These are phyloP conservation scores for Prochilodus magdalenae DNA, from an alignment of 2,113 vertebrate species.

Conservation along the genomic window DNA sequence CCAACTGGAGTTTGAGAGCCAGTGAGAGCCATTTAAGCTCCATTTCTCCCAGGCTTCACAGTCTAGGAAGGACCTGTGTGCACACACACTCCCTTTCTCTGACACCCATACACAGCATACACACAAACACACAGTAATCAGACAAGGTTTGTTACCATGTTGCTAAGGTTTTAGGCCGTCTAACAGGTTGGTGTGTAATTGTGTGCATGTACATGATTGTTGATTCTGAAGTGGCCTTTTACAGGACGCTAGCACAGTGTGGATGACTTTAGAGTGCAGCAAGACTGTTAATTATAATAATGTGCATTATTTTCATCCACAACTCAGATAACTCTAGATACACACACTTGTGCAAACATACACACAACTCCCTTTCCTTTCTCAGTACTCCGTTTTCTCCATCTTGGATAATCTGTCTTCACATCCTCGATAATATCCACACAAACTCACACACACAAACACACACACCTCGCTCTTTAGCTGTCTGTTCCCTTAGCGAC, in stretches of 20 bases:
- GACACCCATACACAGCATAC: slow-evolving; percentile 29
- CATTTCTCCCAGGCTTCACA: slow-evolving; percentile 58
- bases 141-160: slow-evolving; percentile 40
- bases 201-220: slow-evolving; percentile 27
- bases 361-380: slow-evolving; percentile 11
- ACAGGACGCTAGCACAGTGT: slow-evolving; percentile 38
- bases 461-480: slow-evolving; percentile 38
- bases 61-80: slow-evolving; percentile 24
- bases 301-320: background rate
- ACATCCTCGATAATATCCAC: slow-evolving; percentile 3
- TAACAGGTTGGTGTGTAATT: slow-evolving; percentile 25
- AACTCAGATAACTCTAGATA: background rate
- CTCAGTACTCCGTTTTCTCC: slow-evolving; percentile 15
- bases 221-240: slow-evolving; percentile 46
- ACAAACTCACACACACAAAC: slow-evolving; percentile 35
- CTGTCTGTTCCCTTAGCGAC: slow-evolving; percentile 51
- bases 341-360: slow-evolving; percentile 7
- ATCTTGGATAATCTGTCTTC: slow-evolving; percentile 35
- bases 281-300: slow-evolving; percentile 36
- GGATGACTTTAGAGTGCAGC: slow-evolving; percentile 29
- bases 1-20: slow-evolving; percentile 64
- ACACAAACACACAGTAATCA: slow-evolving; percentile 39
- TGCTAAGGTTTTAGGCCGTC: background rate
- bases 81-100: slow-evolving; percentile 16
- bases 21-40: slow-evolving; percentile 65